Evolutionary conservation across 1,140 invertebrate genomes (phyloP).

Genomic region (Pseudoatta argentina): DNA sequence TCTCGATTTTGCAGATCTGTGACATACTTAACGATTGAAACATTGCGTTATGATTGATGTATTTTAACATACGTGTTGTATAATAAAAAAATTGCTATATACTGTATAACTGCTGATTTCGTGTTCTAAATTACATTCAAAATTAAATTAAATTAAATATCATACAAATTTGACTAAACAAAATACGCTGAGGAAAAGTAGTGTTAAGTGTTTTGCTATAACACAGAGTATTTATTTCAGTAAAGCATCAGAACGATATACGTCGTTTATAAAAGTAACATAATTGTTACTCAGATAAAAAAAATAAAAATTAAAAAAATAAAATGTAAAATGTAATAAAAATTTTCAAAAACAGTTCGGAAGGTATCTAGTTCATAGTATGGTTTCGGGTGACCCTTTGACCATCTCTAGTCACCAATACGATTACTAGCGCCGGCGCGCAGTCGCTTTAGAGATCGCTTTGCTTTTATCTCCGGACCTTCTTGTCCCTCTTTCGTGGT

Average conservation of each 20-base stretch:
- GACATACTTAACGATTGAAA: background rate
- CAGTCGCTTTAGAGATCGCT: constrained; percentile 66
- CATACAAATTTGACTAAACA: background rate
- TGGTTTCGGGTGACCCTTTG: constrained; percentile 66
- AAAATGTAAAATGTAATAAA: background rate
- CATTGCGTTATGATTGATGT: background rate
- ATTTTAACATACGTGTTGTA: no score
- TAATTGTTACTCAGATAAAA: background rate
- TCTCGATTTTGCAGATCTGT: no score
- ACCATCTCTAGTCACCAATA: constrained; percentile 74
- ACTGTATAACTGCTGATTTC: background rate
- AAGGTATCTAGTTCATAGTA: background rate
- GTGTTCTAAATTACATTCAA: background rate
- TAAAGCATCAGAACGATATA: background rate
- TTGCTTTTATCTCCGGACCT: constrained; percentile 69
- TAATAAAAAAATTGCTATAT: background rate
- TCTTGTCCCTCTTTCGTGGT: constrained; percentile 22
- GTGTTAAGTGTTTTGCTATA: background rate
- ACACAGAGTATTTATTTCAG: background rate
- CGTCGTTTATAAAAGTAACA: background rate
- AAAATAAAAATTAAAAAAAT: no score
- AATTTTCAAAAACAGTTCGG: constrained; percentile 24
- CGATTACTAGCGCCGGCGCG: constrained; percentile 53
- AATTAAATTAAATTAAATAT: background rate
- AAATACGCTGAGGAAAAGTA: no score